Evolutionary conservation across 2,888 invertebrate genomes (phyloP).

Genomic region (Drosophila ezoana): DNA sequence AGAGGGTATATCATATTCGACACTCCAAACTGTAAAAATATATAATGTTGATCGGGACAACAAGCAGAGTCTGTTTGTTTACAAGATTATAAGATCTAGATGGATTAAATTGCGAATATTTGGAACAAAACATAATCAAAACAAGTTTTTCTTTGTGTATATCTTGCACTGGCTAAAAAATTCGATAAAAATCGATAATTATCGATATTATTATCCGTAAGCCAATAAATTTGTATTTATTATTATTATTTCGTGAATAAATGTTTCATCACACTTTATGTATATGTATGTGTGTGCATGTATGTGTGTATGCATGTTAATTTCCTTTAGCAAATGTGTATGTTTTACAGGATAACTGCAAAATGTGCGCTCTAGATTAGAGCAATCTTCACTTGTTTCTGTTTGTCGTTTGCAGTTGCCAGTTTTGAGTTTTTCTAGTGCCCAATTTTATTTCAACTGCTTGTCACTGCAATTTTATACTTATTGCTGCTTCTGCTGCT

Average conservation of each 20-base stretch:
- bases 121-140: too few species aligned
- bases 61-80: too few species aligned
- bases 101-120: too few species aligned
- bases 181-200: not conserved
- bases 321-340: not conserved
- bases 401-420: constrained; percentile 22
- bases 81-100: too few species aligned
- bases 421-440: constrained; percentile 23
- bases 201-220: not conserved
- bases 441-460: constrained; percentile 41
- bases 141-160: too few species aligned
- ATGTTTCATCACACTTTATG: too few species aligned
- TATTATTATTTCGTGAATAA: too few species aligned
- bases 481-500: constrained; percentile 35
- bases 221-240: too few species aligned
- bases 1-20: not conserved
- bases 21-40: too few species aligned
- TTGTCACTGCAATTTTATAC: constrained; percentile 65
- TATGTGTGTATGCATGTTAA: not conserved
- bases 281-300: not conserved
- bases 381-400: constrained; percentile 1
- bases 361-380: not conserved
- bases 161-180: too few species aligned
- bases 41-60: too few species aligned
- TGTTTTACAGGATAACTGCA: not conserved